These are phyloP conservation scores for Xenentodon cancila DNA, from an alignment of 2,797 vertebrate species.

Conservation along the genomic window DNA sequence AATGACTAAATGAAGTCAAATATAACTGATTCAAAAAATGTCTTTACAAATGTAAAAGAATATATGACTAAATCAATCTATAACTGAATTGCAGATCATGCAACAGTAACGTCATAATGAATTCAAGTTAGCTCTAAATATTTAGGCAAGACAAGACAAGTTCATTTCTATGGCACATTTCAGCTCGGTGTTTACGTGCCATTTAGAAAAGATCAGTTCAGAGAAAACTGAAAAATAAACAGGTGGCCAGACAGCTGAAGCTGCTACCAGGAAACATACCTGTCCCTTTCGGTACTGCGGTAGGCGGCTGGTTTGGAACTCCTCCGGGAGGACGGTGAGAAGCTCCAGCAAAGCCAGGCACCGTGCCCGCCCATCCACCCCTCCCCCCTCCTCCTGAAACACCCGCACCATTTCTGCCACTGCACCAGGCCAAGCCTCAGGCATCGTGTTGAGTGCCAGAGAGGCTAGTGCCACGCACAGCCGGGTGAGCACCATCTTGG, in stretches of 20 bases:
- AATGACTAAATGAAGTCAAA: conserved; percentile 1
- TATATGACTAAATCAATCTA: too few relatives aligned
- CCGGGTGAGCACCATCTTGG: conserved; percentile 97
- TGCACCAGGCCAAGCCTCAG: conserved; percentile 94
- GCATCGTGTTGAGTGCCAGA: conserved; percentile 98
- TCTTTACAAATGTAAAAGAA: background rate
- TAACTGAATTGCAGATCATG: too few relatives aligned
- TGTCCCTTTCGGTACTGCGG: conserved; percentile 95
- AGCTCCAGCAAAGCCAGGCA: conserved; percentile 96
- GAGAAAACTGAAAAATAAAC: background rate
- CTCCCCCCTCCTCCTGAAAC: conserved; percentile 95
- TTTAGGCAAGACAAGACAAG: too few relatives aligned
- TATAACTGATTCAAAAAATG: background rate
- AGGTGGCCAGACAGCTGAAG: background rate
- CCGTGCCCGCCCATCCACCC: conserved; percentile 92
- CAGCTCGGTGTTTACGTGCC: too few relatives aligned
- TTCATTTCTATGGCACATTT: too few relatives aligned
- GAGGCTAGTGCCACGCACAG: conserved; percentile 97
- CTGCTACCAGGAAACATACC: conserved; percentile 75
- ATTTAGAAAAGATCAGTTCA: too few relatives aligned
- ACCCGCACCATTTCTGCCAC: conserved; percentile 97
- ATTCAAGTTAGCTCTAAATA: background rate
- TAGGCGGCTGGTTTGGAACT: conserved; percentile 97
- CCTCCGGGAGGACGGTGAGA: conserved; percentile 96
- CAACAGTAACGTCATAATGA: background rate